A percentile compares a stretch with the other conserved stretches of the same genome.
phyloP scores from a whole-genome alignment of 2,113 vertebrate species.

The Gadus chalcogrammus region DNA sequence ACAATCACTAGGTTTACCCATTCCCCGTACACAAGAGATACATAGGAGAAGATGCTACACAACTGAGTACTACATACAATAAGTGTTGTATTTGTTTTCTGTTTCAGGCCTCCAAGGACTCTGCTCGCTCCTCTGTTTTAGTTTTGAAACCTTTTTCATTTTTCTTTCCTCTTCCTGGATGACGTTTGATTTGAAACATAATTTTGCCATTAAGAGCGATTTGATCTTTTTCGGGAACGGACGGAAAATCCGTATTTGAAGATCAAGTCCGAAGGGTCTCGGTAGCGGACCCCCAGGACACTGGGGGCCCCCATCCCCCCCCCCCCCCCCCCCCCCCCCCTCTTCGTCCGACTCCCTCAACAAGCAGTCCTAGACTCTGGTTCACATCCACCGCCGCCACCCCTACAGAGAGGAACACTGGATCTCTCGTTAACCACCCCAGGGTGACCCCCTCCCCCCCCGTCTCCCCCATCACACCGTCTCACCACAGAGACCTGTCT shows the following conservation, averaged over 20 bases:
- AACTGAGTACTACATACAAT: too few species aligned
- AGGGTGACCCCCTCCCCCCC: slow-evolving; percentile 34
- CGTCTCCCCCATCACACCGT: slow-evolving; percentile 19
- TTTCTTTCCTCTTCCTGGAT: slow-evolving; percentile 7
- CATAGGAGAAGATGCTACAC: too few species aligned
- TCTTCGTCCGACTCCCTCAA: slow-evolving; percentile 4
- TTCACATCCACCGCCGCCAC: slow-evolving; percentile 18
- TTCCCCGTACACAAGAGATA: too few species aligned
- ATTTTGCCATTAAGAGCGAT: slow-evolving; percentile 50
- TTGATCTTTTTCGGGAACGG: slow-evolving; percentile 42
- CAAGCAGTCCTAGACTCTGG: not conserved
- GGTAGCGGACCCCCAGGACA: slow-evolving; percentile 25
- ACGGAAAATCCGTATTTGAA: slow-evolving; percentile 30
- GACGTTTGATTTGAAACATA: slow-evolving; percentile 27
- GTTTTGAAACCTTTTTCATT: slow-evolving; percentile 11
- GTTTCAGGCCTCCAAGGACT: slow-evolving; percentile 59
- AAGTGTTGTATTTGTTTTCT: slow-evolving; percentile 6
- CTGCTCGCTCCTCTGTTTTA: slow-evolving; percentile 24
- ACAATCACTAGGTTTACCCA: too few species aligned
- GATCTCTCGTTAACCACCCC: slow-evolving; percentile 7
- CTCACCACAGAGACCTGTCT: slow-evolving; percentile 28
- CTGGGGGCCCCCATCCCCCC: not conserved
- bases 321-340: not conserved
- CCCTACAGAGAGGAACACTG: slow-evolving; percentile 33
- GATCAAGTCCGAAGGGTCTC: slow-evolving; percentile 28